Evolutionary conservation across 2,113 vertebrate species (phyloP), one percentile per base, ranked within the genome.

Genomic region (Pantherophis guttatus): DNA sequence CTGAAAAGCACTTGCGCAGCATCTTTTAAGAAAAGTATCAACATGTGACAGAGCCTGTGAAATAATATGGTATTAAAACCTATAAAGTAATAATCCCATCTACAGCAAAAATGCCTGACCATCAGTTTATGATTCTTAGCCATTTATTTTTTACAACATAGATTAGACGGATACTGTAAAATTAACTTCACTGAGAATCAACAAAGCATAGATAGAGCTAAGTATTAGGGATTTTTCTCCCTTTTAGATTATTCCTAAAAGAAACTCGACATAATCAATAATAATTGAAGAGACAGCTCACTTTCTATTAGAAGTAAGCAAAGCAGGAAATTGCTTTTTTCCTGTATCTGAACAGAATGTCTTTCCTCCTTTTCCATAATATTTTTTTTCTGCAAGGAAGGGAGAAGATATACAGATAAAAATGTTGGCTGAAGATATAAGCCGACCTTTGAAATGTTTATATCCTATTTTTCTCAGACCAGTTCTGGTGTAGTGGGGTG

Each of bases 381-480:
- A 62, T 24, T 62, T 91, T 26, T 59, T 62, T 92, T 88, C 58
- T 58, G 52, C 1, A 0, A 17, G 54, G 89, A 85, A 89, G 19
- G 23, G 23, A 55, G 65, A 88, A 29, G 89, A 6, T 88, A 70
- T 21, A 39, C 81, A 90, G 89, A 87, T 94, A 58, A 8, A n/a
- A 0, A 0, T 75, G 54, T 88, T 88, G n/a, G 81, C 90, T 92
- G 52, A 65, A 91, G 92, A 92, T 62, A 85, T 93, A 92, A 88
- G 93, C 59, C 91, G 39, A 94, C 94, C 89, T 95, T 97, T 95
- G 93, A 88, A 94, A 94, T 81, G 94, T 93, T 87, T 44, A n/a
- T 50, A 81, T 93, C 19, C 39, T n/a, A 54, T 85, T 96, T 96
- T 96, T 92, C 92, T 94, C 0, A 48, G 62, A 59, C 94, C 90